Evolutionary conservation across 2,888 invertebrate species (phyloP), one percentile per base, ranked within the genome.

Genomic region (Parnassius smintheus): DNA sequence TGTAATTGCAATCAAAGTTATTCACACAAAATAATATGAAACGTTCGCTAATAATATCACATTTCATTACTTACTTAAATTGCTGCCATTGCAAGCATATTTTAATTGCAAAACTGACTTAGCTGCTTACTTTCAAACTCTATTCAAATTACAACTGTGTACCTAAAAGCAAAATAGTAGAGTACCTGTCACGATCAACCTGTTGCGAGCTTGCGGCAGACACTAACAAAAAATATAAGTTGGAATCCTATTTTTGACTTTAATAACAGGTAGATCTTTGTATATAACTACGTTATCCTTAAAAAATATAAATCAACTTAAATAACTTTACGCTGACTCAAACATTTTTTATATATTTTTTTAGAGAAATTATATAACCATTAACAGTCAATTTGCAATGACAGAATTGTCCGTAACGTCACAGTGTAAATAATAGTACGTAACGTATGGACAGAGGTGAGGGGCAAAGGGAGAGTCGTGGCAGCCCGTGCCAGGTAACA

Each of bases 401-500:
- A 61, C 68, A 68, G 64, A 67, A 69, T 73, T 72, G 72, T 77
- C 75, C 75, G 70, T 81, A 77, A 75, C 73, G 75, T 72, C 18
- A 18, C 18, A 18, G 18, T 18, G 1, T 18, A 18, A 18, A 18
- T 18, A 18, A 18, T 18, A 18, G 18, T 77, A 75, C 75, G 70
- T 81, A 77, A 75, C 73, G 75, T 72, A 77, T 70, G 71, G 71
- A 48, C 75, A 60, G 74, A 69, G 69, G 73, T 69, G 67, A 70
- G 68, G 70, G 74, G 70, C 72, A 77, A 70, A 73, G 75, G 65
- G 75, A 75, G 75, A 72, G 74, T 73, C 78, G 81, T 76, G 78
- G 72, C 72, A 70, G 78, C 75, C 84, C 80, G 91, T 91, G 78
- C 91, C 91, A 91, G 91, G 91, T 91, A 90, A 89, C 83, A 87